Evolutionary conservation across 2,888 invertebrate genomes (phyloP).

Genomic region (Caradrina kadenii): DNA sequence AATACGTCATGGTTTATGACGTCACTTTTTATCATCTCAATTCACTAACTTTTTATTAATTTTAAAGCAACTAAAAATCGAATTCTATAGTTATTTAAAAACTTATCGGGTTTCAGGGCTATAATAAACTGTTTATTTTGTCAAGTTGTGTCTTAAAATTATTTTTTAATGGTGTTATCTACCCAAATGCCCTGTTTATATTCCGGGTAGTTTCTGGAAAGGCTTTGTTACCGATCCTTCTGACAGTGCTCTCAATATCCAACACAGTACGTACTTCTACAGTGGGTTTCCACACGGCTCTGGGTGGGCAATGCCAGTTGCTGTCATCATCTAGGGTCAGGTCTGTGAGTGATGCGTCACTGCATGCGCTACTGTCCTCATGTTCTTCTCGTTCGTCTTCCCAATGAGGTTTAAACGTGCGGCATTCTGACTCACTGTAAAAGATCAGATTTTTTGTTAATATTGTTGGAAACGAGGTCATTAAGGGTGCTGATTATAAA

Average conservation of each 20-base stretch:
- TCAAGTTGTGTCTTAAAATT: too few relatives aligned
- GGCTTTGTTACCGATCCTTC: too few relatives aligned
- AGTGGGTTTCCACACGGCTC: conserved; percentile 95
- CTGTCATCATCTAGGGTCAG: conserved; percentile 86
- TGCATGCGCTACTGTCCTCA: conserved; percentile 87
- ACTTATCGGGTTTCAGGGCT: too few relatives aligned
- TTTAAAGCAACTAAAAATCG: too few relatives aligned
- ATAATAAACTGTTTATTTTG: too few relatives aligned
- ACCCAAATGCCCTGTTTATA: too few relatives aligned
- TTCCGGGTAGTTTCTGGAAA: too few relatives aligned
- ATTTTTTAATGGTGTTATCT: too few relatives aligned
- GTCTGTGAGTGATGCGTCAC: conserved; percentile 85
- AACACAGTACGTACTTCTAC: conserved; percentile 90
- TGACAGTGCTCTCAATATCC: background rate
- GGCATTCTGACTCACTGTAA: conserved; percentile 80
- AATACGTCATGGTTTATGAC: too few relatives aligned
- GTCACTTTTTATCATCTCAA: too few relatives aligned
- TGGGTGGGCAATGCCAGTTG: conserved; percentile 94
- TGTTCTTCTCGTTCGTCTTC: conserved; percentile 76
- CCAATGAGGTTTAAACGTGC: conserved; percentile 77
- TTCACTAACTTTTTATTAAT: too few relatives aligned
- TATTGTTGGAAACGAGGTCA: background rate
- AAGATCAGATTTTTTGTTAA: conserved; percentile 10
- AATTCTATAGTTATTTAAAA: too few relatives aligned
- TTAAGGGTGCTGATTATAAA: background rate